Base-by-base conservation (phyloP, 2,888 invertebrate genomes). In the Leptinotarsa juncta region DNA sequence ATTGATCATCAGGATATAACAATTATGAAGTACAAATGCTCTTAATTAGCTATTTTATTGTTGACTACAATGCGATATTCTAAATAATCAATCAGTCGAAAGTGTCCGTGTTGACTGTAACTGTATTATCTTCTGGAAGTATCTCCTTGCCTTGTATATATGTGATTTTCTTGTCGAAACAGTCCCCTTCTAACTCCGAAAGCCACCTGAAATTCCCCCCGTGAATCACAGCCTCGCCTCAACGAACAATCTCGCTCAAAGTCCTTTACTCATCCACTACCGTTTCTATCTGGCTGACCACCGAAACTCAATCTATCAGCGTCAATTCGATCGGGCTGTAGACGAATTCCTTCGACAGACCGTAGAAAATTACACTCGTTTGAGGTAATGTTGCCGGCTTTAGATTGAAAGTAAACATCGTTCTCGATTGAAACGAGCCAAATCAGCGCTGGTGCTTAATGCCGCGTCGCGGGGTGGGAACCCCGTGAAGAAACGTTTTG, bases 401-500 rank as follows among this genome's bases (percentile, higher is more conserved):
- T 74, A 76, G 78, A 78, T 78, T 78, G 78, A 77, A 77, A 78
- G 77, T 77, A 78, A 78, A 78, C 76, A 78, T 73, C 70, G 77
- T 75, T 78, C 73, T 73, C 73, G 70, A 66, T 77, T 72, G 74
- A 75, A 75, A 71, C 67, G 50, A 66, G 73, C 51, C 69, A 65
- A 71, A 77, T 75, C 71, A 72, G 71, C 75, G 66, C 53, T 70
- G 23, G 15, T 23, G 66, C 70, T 73, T 42, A 66, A 70, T 70
- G 60, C 50, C 57, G 66, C 73, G 42, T 73, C 65, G 66, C 65
- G 50, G 51, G 7, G 20, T 23, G 23, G 3, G n/a, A 32, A 32
- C 32, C 32, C 32, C 12, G 18, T 53, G 18, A 18, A 23, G 16
- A 23, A 23, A 23, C 20, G 14, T 20, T 16, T 57, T 1, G 14